Percentiles rank a stretch among this genome's conserved stretches.
These are phyloP conservation scores for Polyodon spathula DNA, from an alignment of 2,113 vertebrate genomes.

Conservation along the genomic window DNA sequence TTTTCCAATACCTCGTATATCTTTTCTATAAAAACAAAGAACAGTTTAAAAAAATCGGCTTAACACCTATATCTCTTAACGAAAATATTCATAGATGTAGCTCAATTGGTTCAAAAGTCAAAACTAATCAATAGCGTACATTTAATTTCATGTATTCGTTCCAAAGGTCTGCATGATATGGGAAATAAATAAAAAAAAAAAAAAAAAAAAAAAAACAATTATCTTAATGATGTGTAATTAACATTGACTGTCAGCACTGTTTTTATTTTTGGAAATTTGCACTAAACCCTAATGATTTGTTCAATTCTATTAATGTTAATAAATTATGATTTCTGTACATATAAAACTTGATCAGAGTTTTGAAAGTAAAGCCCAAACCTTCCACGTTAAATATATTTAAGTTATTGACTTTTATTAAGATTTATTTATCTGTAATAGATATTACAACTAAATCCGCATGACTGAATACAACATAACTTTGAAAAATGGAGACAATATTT, in stretches of 20 bases:
- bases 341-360: constrained; percentile 51
- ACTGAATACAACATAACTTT: constrained; percentile 23
- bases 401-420: constrained; percentile 16
- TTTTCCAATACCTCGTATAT: constrained; percentile 17
- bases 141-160: constrained; percentile 13
- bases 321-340: constrained; percentile 59
- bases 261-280: constrained; percentile 64
- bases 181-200: constrained; percentile 9
- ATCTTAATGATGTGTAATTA: constrained; percentile 45
- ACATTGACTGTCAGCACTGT: constrained; percentile 40
- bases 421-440: constrained; percentile 10
- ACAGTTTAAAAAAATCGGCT: too few relatives aligned
- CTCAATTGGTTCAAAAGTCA: constrained; percentile 32
- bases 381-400: constrained; percentile 25
- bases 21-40: background rate
- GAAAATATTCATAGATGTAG: background rate
- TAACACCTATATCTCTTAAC: too few relatives aligned
- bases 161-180: constrained; percentile 29
- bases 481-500: constrained; percentile 19
- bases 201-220: constrained; percentile 42
- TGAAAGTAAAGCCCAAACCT: constrained; percentile 36
- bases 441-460: constrained; percentile 27
- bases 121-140: background rate
- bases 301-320: constrained; percentile 46
- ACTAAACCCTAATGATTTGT: constrained; percentile 46